Conservation (phyloP, 2,113 vertebrate species). For the Cranoglanis bouderius region DNA sequence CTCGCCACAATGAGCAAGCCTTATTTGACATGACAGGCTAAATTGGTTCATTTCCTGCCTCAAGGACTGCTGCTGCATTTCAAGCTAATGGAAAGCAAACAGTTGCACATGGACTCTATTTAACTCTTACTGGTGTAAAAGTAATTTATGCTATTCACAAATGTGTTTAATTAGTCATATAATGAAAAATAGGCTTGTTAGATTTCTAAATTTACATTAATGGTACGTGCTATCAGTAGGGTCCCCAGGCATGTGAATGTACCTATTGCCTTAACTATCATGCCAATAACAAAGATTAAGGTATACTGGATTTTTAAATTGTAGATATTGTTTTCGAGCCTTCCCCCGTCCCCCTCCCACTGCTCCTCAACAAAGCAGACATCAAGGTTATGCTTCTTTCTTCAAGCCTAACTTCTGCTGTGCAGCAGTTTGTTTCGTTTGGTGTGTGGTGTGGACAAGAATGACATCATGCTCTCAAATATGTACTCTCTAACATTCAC, state of each 20-base stretch:
- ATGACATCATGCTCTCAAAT: slow-evolving; percentile 58
- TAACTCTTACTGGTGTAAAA: not conserved
- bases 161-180: not conserved
- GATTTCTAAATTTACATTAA: not conserved
- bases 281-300: not conserved
- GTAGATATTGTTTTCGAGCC: not conserved
- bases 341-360: not conserved
- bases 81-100: not conserved
- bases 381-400: not conserved
- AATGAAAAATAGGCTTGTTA: not conserved
- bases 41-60: slow-evolving; percentile 33
- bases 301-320: not conserved
- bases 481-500: slow-evolving; percentile 36
- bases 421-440: not conserved
- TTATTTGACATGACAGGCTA: slow-evolving; percentile 49
- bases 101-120: not conserved
- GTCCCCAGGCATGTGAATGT: not conserved
- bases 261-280: not conserved
- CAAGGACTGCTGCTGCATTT: slow-evolving; percentile 15
- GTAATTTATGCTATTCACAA: not conserved
- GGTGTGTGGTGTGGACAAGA: not conserved
- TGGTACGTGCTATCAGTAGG: not conserved
- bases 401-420: not conserved
- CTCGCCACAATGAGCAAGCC: not conserved
- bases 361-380: not conserved